Conservation (phyloP, 1,140 invertebrate genomes). For the Rhyzopertha dominica region DNA sequence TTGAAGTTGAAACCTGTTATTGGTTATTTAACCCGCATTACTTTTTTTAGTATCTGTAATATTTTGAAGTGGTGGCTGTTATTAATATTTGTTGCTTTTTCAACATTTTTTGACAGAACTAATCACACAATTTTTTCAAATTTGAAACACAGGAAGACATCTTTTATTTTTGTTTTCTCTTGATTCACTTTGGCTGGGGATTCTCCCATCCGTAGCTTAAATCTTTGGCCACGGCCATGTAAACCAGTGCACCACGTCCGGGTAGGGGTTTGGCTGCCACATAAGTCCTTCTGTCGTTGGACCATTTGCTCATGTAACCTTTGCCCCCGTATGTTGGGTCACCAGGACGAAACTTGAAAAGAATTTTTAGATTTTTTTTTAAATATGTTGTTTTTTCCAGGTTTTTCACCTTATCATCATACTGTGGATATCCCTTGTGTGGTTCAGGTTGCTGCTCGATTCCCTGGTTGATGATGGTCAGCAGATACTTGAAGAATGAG, state of each 20-base stretch:
- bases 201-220: conserved; percentile 44
- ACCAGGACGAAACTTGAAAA: no score
- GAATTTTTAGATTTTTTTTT: not conserved
- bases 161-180: not conserved
- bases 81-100: no score
- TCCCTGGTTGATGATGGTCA: conserved; percentile 46
- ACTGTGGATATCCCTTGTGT: conserved; percentile 34
- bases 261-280: conserved; percentile 48
- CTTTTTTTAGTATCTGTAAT: no score
- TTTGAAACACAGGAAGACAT: no score
- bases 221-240: conserved; percentile 48
- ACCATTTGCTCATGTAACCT: conserved; percentile 45
- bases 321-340: no score
- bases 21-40: not conserved
- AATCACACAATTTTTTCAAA: no score
- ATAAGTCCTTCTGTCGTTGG: conserved; percentile 47
- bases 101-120: no score
- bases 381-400: conserved; percentile 21
- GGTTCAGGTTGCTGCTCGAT: no score
- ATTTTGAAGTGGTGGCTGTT: no score
- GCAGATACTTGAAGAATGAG: conserved; percentile 48
- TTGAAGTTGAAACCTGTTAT: not conserved
- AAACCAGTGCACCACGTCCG: conserved; percentile 47
- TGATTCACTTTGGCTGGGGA: conserved; percentile 14
- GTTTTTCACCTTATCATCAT: conserved; percentile 27